phyloP scores from a whole-genome alignment of 2,888 invertebrate genomes.

The Ferrisia virgata region DNA sequence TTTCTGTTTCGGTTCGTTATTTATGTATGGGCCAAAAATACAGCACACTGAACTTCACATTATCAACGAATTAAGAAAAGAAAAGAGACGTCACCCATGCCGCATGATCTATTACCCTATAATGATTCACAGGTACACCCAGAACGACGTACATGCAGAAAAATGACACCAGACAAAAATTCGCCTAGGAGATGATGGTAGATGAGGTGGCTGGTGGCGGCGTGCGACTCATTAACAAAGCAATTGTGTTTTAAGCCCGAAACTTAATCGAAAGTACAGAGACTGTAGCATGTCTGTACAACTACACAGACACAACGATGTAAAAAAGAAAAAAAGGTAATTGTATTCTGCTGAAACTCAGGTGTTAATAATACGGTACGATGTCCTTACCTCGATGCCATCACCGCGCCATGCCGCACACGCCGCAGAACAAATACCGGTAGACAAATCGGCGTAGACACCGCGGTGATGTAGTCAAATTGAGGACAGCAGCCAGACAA shows the following conservation, averaged over 20 bases:
- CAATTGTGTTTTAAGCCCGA: conserved; percentile 18
- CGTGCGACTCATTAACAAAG: background rate
- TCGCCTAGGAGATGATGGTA: background rate
- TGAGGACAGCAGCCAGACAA: conserved; percentile 26
- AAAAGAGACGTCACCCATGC: too few species aligned
- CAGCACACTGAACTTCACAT: too few species aligned
- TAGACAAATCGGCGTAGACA: conserved; percentile 10
- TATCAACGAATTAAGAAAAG: too few species aligned
- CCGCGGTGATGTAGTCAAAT: conserved; percentile 14
- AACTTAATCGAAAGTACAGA: background rate
- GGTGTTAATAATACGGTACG: conserved; percentile 28
- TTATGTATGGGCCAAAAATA: too few species aligned
- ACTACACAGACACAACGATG: background rate
- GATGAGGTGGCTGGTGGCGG: background rate
- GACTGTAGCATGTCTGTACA: background rate
- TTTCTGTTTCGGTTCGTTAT: too few species aligned
- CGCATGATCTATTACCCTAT: too few species aligned
- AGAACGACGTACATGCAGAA: too few species aligned
- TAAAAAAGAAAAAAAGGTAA: background rate
- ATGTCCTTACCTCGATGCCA: conserved; percentile 1
- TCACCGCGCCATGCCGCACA: background rate
- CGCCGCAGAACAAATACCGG: conserved; percentile 16
- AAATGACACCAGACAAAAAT: background rate
- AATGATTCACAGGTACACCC: too few species aligned
- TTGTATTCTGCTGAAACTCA: background rate